Conservation (phyloP, 64 coral and sea anemone species). For the Hydrozoanthus tunicans region DNA sequence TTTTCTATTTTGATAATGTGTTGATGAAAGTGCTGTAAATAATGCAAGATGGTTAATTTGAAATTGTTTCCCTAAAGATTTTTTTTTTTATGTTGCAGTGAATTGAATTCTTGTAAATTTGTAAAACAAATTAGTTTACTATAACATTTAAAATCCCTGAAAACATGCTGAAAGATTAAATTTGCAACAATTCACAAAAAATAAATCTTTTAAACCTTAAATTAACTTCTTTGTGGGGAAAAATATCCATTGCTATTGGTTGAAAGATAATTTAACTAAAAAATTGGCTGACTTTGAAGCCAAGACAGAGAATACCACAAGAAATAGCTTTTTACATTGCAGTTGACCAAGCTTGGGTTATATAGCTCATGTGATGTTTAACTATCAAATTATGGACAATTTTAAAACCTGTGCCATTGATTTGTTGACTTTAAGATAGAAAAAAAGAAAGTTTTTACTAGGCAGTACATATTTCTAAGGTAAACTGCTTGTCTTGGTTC, state of each 20-base stretch:
- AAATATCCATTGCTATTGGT: not conserved
- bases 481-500: not conserved
- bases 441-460: not conserved
- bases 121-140: not conserved
- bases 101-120: not conserved
- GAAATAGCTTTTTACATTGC: not conserved
- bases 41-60: no score
- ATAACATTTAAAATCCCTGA: conserved; percentile 2
- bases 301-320: not conserved
- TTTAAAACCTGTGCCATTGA: not conserved
- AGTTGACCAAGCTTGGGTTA: not conserved
- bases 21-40: no score
- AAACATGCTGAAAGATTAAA: conserved; percentile 9
- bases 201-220: not conserved
- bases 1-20: no score
- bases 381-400: not conserved
- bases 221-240: not conserved
- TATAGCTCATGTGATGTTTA: conserved; percentile 12
- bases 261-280: not conserved
- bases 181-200: conserved; percentile 26
- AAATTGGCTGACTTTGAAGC: not conserved
- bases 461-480: not conserved
- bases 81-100: not conserved
- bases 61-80: not conserved
- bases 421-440: not conserved